These are phyloP conservation scores for Cygnus olor DNA, from an alignment of 2,797 vertebrate genomes.

Conservation along the genomic window DNA sequence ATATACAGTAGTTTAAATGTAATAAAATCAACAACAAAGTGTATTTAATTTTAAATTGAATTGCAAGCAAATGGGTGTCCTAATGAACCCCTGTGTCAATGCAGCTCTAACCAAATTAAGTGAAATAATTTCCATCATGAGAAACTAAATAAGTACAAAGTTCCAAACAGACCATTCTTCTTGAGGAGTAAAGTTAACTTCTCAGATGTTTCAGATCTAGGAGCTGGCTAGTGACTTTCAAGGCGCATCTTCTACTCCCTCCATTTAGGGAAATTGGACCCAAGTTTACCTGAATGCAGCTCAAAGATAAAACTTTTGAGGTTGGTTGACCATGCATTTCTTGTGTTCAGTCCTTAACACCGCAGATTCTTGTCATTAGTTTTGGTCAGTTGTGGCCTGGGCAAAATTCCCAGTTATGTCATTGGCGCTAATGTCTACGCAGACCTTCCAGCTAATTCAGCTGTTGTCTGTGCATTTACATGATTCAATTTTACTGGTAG, in stretches of 20 bases:
- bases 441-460: neutral
- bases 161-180: conserved; percentile 64
- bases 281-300: neutral
- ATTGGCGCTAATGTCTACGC: neutral
- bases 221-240: conserved; percentile 25
- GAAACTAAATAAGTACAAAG: conserved; percentile 74
- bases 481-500: neutral
- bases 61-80: conserved; percentile 79
- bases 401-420: neutral
- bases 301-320: neutral
- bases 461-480: neutral
- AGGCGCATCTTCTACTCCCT: neutral
- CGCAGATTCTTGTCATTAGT: neutral
- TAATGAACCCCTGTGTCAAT: conserved; percentile 80
- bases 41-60: conserved; percentile 86
- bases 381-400: neutral
- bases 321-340: neutral
- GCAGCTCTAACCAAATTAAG: conserved; percentile 77
- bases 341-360: neutral
- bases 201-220: conserved; percentile 28
- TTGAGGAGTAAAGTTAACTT: conserved; percentile 43
- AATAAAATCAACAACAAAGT: conserved; percentile 83
- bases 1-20: conserved; percentile 85
- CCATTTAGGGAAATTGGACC: neutral
- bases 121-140: conserved; percentile 76